Percentiles rank a stretch among this genome's conserved stretches.
Conservation (phyloP, 2,888 invertebrate species). For the Acronicta leporina region DNA sequence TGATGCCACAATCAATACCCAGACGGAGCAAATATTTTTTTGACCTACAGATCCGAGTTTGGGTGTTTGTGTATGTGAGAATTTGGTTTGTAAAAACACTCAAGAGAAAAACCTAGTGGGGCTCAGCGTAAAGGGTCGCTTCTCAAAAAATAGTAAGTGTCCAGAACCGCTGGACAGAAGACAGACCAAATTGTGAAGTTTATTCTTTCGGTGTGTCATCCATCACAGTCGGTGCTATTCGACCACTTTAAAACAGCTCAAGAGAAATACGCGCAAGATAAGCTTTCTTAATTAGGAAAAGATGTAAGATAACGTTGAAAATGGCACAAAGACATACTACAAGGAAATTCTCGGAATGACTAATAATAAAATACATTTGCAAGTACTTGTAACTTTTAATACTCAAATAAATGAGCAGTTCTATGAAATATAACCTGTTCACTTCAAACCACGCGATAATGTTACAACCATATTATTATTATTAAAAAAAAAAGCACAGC, state of each 20-base stretch:
- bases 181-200: no score
- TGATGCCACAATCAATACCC: no score
- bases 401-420: constrained; percentile 47
- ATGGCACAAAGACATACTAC: constrained; percentile 28
- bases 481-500: constrained; percentile 34
- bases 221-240: not conserved
- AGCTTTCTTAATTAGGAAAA: constrained; percentile 37
- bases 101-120: no score
- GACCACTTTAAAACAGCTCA: constrained; percentile 1
- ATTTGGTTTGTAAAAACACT: no score
- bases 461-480: constrained; percentile 23
- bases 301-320: constrained; percentile 38
- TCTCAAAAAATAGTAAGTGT: no score
- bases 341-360: constrained; percentile 38
- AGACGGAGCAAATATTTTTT: no score
- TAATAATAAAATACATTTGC: constrained; percentile 48
- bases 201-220: no score
- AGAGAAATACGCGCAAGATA: constrained; percentile 8
- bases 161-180: no score
- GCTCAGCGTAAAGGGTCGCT: no score
- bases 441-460: constrained; percentile 30
- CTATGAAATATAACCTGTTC: constrained; percentile 47
- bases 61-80: no score
- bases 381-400: constrained; percentile 51
- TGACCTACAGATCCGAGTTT: no score